Percentiles rank a stretch among this genome's conserved stretches.
These are phyloP conservation scores for Aleiodes sp. DNA, from an alignment of 1,140 invertebrate genomes.

Conservation along the genomic window DNA sequence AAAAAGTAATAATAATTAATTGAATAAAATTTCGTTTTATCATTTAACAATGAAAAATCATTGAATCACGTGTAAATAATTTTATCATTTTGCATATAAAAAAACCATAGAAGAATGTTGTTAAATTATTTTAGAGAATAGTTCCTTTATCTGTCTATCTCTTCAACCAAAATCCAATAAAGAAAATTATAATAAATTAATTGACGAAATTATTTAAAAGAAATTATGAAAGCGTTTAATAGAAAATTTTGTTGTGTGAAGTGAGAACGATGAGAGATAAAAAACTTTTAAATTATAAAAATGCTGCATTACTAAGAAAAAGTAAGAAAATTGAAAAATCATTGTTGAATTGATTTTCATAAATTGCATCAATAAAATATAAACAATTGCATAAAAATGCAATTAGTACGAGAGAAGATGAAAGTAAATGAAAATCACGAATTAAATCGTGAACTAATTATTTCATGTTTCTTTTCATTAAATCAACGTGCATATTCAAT, in stretches of 20 bases:
- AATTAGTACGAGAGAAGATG: neutral
- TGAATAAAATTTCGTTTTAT: too few relatives aligned
- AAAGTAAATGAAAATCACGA: neutral
- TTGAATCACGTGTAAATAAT: conserved; percentile 10
- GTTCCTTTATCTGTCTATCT: conserved; percentile 48
- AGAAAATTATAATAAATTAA: neutral
- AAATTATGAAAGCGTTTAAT: too few relatives aligned
- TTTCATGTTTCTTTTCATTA: neutral
- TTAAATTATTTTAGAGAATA: conserved; percentile 40
- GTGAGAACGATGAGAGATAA: conserved; percentile 16
- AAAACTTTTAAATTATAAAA: too few relatives aligned
- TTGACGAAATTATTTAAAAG: too few relatives aligned
- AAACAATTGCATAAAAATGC: neutral
- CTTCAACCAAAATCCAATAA: conserved; percentile 21
- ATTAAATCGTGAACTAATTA: neutral
- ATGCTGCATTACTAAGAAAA: too few relatives aligned
- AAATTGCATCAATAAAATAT: neutral
- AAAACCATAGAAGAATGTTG: conserved; percentile 27
- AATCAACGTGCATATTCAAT: neutral
- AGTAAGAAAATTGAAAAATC: neutral
- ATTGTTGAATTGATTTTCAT: neutral
- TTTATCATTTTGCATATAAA: conserved; percentile 21
- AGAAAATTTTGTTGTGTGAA: neutral
- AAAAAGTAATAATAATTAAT: too few relatives aligned
- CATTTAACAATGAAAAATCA: too few relatives aligned